phyloP scores from a whole-genome alignment of 2,888 invertebrate species.

The Adineta ricciae region DNA sequence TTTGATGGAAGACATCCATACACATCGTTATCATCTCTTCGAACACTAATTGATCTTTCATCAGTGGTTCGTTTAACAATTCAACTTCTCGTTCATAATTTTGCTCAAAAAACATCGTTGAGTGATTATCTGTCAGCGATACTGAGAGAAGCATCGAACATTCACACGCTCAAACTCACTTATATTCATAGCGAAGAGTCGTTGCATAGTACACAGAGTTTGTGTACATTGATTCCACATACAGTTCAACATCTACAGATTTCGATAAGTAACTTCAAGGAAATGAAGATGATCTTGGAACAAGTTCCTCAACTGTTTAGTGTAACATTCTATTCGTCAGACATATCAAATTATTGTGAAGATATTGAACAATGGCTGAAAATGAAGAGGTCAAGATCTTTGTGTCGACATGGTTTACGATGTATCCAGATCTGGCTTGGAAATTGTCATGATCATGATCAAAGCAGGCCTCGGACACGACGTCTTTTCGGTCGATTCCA shows the following conservation, averaged over 20 bases:
- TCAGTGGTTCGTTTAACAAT: not conserved
- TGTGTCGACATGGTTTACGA: not conserved
- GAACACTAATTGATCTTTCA: not conserved
- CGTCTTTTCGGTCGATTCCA: too few species aligned
- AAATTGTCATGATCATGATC: not conserved
- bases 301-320: not conserved
- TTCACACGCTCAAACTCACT: not conserved
- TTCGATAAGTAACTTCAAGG: not conserved
- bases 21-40: not conserved
- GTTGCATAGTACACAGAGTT: not conserved
- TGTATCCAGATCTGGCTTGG: not conserved
- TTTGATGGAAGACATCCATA: not conserved
- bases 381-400: not conserved
- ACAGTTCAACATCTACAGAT: not conserved
- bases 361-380: not conserved
- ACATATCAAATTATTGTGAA: not conserved
- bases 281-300: not conserved
- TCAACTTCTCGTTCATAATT: not conserved
- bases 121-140: not conserved
- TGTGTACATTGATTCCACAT: not conserved
- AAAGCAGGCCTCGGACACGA: too few species aligned
- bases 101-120: not conserved
- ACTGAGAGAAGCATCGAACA: not conserved
- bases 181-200: not conserved
- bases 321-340: not conserved